A percentile compares a stretch with the other conserved stretches of the same genome.
phyloP scores from a whole-genome alignment of 2,113 vertebrate genomes.

The Nasalis larvatus region DNA sequence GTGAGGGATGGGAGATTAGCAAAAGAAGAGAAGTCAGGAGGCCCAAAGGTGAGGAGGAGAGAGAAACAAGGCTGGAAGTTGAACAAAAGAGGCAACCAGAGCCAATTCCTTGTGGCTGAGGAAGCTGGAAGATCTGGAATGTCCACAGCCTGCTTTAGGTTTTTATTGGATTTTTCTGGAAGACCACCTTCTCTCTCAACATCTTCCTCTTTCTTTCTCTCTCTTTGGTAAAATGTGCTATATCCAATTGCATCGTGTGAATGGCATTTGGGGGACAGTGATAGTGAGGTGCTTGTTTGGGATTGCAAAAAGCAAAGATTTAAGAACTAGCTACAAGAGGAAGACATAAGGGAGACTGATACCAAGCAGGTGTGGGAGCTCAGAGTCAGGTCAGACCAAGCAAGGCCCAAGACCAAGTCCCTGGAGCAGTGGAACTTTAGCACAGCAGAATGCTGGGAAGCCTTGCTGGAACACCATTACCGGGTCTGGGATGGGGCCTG shows the following conservation, averaged over 20 bases:
- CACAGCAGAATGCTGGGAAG: neutral
- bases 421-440: neutral
- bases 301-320: neutral
- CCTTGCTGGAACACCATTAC: neutral
- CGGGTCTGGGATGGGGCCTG: neutral
- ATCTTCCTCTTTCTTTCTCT: neutral
- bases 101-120: neutral
- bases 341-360: accelerated
- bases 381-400: neutral
- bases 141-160: accelerated
- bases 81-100: neutral
- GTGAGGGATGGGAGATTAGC: neutral
- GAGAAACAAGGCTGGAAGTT: neutral
- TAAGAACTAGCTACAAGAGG: neutral
- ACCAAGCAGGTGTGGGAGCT: neutral
- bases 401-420: too few relatives aligned
- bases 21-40: neutral
- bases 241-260: neutral
- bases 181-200: neutral
- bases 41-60: accelerated
- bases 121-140: neutral
- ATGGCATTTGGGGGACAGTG: neutral
- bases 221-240: neutral
- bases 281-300: neutral
- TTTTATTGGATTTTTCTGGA: neutral